Evolutionary conservation across 2,113 vertebrate species (phyloP).

Genomic region (human (Homo sapiens)): GRCh38 chr3:42121501-42122000

Average conservation of each 20-base stretch:
- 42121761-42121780: neutral
- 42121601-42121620: neutral
- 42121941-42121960: too few relatives aligned
- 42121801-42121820: neutral
- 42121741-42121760: neutral
- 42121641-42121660: neutral
- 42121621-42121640: fast-evolving
- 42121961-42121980: fast-evolving
- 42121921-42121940: too few relatives aligned
- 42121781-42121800: neutral
- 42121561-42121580: neutral
- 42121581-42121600: too few relatives aligned
- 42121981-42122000: too few relatives aligned
- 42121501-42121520: too few relatives aligned
- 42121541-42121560: too few relatives aligned
- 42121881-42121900: too few relatives aligned
- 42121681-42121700: neutral
- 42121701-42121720: fast-evolving
- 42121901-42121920: too few relatives aligned
- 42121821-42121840: neutral
- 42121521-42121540: too few relatives aligned
- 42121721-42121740: fast-evolving
- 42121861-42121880: too few relatives aligned
- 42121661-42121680: neutral
- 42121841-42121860: too few relatives aligned